Percentiles rank a stretch among this genome's conserved stretches.
phyloP scores from a whole-genome alignment of 2,888 invertebrate genomes.

The Gymnoscelis rufifasciata region DNA sequence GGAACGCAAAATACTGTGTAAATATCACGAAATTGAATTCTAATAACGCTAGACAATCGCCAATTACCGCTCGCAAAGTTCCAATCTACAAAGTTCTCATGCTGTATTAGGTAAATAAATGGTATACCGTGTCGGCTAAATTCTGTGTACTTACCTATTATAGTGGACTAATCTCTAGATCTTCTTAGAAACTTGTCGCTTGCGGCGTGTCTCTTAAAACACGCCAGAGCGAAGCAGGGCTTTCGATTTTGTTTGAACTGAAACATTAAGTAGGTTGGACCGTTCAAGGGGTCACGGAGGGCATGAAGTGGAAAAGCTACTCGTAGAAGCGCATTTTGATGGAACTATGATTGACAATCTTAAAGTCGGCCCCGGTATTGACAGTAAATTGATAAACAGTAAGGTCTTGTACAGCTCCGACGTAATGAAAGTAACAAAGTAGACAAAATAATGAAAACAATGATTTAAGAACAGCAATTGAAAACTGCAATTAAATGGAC shows the following conservation, averaged over 20 bases:
- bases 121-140: constrained; percentile 35
- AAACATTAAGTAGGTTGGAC: constrained; percentile 8
- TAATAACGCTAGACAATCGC: constrained; percentile 52
- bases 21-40: constrained; percentile 52
- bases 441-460: too few species aligned
- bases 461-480: constrained; percentile 1
- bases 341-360: too few species aligned
- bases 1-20: constrained; percentile 30
- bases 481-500: not conserved
- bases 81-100: constrained; percentile 50
- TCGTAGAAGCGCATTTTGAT: too few species aligned
- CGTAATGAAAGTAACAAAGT: too few species aligned
- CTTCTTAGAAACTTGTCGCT: constrained; percentile 62
- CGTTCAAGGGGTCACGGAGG: constrained; percentile 3
- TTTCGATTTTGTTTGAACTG: constrained; percentile 22
- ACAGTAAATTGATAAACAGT: too few species aligned
- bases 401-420: too few species aligned
- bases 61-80: constrained; percentile 57
- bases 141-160: constrained; percentile 37
- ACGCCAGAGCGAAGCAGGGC: constrained; percentile 44
- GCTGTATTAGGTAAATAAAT: constrained; percentile 56
- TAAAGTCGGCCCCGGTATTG: too few species aligned
- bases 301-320: not conserved
- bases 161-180: constrained; percentile 54
- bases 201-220: constrained; percentile 57